Conservation (phyloP, 2,113 vertebrate species). For the Orientallactaga bullata region DNA sequence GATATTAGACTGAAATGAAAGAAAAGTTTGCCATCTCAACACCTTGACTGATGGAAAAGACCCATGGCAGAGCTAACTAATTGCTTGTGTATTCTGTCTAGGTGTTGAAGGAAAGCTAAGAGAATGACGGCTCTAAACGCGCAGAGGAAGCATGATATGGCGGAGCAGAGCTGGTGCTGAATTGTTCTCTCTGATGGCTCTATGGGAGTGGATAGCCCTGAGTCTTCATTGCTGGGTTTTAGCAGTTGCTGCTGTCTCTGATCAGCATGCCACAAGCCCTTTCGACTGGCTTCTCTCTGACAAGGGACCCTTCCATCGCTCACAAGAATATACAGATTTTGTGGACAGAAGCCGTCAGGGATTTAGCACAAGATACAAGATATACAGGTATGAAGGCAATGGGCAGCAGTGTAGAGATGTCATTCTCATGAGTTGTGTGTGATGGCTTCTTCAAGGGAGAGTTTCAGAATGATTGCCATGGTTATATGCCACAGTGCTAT, state of each 20-base stretch:
- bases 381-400: constrained; percentile 95
- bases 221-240: constrained; percentile 98
- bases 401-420: constrained; percentile 73
- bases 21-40: constrained; percentile 33
- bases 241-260: constrained; percentile 91
- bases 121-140: constrained; percentile 94
- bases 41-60: constrained; percentile 76
- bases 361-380: constrained; percentile 99
- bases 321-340: constrained; percentile 98
- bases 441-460: constrained; percentile 73
- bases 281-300: constrained; percentile 99
- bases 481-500: constrained; percentile 16
- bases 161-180: constrained; percentile 92
- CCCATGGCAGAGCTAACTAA: constrained; percentile 78
- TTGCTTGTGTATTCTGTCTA: constrained; percentile 87
- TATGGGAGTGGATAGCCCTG: constrained; percentile 97
- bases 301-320: constrained; percentile 99
- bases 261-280: constrained; percentile 95
- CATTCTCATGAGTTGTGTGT: constrained; percentile 55
- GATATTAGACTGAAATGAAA: constrained; percentile 46
- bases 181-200: constrained; percentile 98
- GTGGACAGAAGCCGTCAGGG: constrained; percentile 98
- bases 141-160: constrained; percentile 94
- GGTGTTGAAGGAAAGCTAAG: constrained; percentile 92
- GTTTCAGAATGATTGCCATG: constrained; percentile 60